These are phyloP conservation scores for Tapirus terrestris DNA, from an alignment of 2,113 vertebrate species.

Conservation along the genomic window DNA sequence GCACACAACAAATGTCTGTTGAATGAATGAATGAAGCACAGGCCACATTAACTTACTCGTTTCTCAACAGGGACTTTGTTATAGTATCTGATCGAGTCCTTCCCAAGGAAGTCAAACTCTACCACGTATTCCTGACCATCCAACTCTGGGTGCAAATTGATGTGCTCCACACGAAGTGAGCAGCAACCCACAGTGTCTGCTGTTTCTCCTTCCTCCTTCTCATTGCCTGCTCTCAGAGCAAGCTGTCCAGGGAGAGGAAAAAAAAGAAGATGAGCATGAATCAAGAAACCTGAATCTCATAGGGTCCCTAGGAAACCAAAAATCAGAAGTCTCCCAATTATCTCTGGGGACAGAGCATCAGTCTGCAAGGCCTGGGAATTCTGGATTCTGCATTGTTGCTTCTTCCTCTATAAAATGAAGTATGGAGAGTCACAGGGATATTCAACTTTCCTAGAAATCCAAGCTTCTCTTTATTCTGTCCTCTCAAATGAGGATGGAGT, in stretches of 20 bases:
- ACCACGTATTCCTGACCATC: slow-evolving; percentile 97
- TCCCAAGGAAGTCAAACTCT: slow-evolving; percentile 97
- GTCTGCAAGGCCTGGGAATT: not conserved
- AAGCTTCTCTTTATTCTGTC: not conserved
- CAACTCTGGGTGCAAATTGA: slow-evolving; percentile 93
- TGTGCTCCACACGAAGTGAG: slow-evolving; percentile 96
- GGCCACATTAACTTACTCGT: slow-evolving; percentile 89
- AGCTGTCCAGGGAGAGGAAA: slow-evolving; percentile 86
- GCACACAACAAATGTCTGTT: not conserved
- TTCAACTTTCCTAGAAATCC: not conserved
- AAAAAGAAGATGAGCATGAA: not conserved
- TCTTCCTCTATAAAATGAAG: not conserved
- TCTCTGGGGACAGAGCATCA: not conserved
- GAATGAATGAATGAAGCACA: not conserved
- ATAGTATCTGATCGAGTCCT: slow-evolving; percentile 99
- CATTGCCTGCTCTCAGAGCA: slow-evolving; percentile 97
- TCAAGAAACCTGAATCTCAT: not conserved
- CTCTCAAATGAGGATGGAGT: not conserved
- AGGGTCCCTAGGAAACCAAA: not conserved
- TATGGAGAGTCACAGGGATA: not conserved
- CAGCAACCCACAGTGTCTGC: slow-evolving; percentile 98
- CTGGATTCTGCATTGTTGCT: not conserved
- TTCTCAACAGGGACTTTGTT: slow-evolving; percentile 99
- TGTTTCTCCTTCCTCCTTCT: slow-evolving; percentile 98
- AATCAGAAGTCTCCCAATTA: not conserved